Evolutionary conservation across 2,888 invertebrate genomes (phyloP).

Genomic region (Yponomeuta sedellus): DNA sequence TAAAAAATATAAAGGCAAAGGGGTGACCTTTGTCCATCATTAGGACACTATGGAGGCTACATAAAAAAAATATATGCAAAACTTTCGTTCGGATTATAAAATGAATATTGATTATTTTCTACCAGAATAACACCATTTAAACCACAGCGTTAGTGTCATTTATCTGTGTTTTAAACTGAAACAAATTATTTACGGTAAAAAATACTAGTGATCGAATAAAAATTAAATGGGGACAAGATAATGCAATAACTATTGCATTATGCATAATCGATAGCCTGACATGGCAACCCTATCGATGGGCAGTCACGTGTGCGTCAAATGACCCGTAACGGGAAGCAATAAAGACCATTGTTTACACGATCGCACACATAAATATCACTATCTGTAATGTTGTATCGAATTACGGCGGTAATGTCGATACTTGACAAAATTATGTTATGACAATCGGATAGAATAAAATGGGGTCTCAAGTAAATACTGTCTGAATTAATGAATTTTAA

Average conservation of each 20-base stretch:
- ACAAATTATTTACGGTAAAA: too few relatives aligned
- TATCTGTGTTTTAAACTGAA: too few relatives aligned
- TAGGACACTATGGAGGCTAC: too few relatives aligned
- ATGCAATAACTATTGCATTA: conserved; percentile 5
- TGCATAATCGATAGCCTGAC: conserved; percentile 21
- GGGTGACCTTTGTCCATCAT: too few relatives aligned
- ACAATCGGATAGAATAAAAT: conserved; percentile 12
- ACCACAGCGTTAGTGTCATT: too few relatives aligned
- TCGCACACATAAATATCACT: conserved; percentile 60
- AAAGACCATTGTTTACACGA: conserved; percentile 61
- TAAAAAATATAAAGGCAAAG: too few relatives aligned
- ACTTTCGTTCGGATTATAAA: too few relatives aligned
- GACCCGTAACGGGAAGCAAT: conserved; percentile 66
- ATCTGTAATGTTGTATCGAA: conserved; percentile 43
- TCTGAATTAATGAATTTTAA: too few relatives aligned
- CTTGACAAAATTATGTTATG: conserved; percentile 15
- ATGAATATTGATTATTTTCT: too few relatives aligned
- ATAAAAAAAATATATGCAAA: too few relatives aligned
- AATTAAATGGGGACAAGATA: not conserved
- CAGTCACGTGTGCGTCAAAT: conserved; percentile 64
- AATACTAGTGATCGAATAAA: not conserved
- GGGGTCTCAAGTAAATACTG: not conserved
- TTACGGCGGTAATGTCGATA: conserved; percentile 34
- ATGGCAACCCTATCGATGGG: conserved; percentile 49
- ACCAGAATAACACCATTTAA: too few relatives aligned